These are phyloP conservation scores for Epistrophe grossulariae DNA, from an alignment of 2,888 invertebrate genomes.

Conservation along the genomic window DNA sequence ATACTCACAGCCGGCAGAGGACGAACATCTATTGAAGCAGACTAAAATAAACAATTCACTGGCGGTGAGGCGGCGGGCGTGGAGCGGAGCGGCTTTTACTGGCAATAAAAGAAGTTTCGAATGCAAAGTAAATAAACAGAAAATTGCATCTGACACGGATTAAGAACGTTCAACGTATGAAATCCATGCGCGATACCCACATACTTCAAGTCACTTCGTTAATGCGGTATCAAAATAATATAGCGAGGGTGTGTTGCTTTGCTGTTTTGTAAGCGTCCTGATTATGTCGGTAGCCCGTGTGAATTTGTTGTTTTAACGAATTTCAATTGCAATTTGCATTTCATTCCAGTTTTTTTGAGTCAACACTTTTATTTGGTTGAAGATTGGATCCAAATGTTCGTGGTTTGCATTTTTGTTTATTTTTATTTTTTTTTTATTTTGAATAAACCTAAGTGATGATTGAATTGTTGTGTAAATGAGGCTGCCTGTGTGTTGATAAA, in stretches of 20 bases:
- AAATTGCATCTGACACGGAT: constrained; percentile 38
- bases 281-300: constrained; percentile 25
- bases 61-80: neutral
- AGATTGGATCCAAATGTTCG: constrained; percentile 27
- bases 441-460: constrained; percentile 8
- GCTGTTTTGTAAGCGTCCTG: constrained; percentile 6
- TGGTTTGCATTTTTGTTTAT: neutral
- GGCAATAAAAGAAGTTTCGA: constrained; percentile 24
- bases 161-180: constrained; percentile 2
- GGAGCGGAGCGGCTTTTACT: neutral
- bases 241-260: constrained; percentile 13
- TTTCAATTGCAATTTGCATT: constrained; percentile 35
- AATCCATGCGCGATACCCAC: neutral
- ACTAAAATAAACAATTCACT: constrained; percentile 33
- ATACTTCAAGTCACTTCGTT: constrained; percentile 36
- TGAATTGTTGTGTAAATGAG: constrained; percentile 28
- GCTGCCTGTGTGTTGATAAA: constrained; percentile 27
- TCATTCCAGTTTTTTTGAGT: constrained; percentile 22
- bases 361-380: constrained; percentile 30
- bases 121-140: constrained; percentile 15
- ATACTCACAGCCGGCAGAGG: neutral
- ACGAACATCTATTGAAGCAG: neutral
- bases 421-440: neutral
- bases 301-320: constrained; percentile 35
- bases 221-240: constrained; percentile 27